A percentile compares a stretch with the other conserved stretches of the same genome.
phyloP scores from a whole-genome alignment of 2,888 invertebrate genomes.

The Iselma pallidipennis region DNA sequence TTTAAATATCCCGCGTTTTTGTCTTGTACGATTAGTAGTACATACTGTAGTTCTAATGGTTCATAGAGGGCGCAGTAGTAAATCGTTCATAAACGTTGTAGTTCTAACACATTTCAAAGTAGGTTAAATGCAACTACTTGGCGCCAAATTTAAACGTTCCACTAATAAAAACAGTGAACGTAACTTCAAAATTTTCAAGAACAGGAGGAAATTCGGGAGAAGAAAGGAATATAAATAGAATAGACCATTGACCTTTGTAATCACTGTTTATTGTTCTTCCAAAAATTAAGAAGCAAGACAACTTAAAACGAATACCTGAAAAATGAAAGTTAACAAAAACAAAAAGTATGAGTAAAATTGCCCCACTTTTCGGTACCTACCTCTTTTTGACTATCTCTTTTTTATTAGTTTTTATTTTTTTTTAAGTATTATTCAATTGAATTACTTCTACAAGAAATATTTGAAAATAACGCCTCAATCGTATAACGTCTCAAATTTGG shows the following conservation, averaged over 20 bases:
- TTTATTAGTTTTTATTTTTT: not conserved
- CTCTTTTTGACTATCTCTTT: not conserved
- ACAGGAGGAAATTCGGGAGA: no score
- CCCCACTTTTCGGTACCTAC: not conserved
- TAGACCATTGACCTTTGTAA: no score
- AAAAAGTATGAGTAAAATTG: not conserved
- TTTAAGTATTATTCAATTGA: not conserved
- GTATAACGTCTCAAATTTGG: not conserved
- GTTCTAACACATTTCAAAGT: no score
- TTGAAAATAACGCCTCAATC: not conserved
- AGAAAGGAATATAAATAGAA: no score
- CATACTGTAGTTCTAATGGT: no score
- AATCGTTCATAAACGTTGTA: no score
- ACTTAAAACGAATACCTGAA: not conserved
- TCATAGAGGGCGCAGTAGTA: no score
- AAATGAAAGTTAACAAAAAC: not conserved
- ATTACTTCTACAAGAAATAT: not conserved
- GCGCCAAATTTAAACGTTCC: not conserved
- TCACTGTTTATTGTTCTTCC: not conserved
- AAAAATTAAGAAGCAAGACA: not conserved
- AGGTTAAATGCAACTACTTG: no score
- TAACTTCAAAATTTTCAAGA: no score
- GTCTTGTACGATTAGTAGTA: no score
- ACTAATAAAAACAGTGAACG: no score
- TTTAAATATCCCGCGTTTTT: no score